These are phyloP conservation scores for Amiota communis DNA, from an alignment of 2,888 invertebrate species.

Conservation along the genomic window DNA sequence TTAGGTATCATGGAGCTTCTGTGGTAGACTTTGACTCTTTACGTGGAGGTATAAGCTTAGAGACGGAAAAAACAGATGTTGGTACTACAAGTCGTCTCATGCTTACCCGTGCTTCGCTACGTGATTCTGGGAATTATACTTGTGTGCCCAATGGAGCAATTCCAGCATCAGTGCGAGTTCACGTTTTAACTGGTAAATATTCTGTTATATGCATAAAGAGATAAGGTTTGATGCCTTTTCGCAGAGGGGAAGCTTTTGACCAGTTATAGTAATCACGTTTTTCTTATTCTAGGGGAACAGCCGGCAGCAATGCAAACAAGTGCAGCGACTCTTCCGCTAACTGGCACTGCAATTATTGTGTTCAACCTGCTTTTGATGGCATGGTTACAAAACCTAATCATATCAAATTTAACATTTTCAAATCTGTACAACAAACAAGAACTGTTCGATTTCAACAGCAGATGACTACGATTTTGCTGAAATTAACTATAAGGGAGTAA, in stretches of 20 bases:
- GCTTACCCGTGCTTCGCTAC: constrained; percentile 87
- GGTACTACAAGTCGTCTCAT: constrained; percentile 90
- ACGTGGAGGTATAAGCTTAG: constrained; percentile 89
- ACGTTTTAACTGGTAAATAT: constrained; percentile 86
- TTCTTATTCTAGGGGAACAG: constrained; percentile 79
- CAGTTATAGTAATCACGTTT: background rate
- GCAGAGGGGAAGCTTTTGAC: no score
- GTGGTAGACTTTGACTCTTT: constrained; percentile 89
- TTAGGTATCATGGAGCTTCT: constrained; percentile 86
- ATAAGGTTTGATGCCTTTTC: background rate
- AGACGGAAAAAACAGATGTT: constrained; percentile 89
- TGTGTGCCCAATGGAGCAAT: constrained; percentile 90
- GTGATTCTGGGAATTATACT: constrained; percentile 92
- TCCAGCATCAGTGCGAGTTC: constrained; percentile 87
- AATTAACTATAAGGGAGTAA: background rate
- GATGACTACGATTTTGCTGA: constrained; percentile 15
- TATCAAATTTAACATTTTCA: constrained; percentile 70
- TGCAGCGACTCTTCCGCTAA: constrained; percentile 73
- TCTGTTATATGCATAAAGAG: background rate
- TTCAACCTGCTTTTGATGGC: constrained; percentile 60
- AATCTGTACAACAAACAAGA: constrained; percentile 15
- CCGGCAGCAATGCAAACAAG: constrained; percentile 90
- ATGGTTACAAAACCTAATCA: constrained; percentile 66
- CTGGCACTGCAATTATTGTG: constrained; percentile 58
- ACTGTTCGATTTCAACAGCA: background rate